These are phyloP conservation scores for Brachionus asplanchnoidis DNA, from an alignment of 1,140 invertebrate genomes.

Conservation along the genomic window DNA sequence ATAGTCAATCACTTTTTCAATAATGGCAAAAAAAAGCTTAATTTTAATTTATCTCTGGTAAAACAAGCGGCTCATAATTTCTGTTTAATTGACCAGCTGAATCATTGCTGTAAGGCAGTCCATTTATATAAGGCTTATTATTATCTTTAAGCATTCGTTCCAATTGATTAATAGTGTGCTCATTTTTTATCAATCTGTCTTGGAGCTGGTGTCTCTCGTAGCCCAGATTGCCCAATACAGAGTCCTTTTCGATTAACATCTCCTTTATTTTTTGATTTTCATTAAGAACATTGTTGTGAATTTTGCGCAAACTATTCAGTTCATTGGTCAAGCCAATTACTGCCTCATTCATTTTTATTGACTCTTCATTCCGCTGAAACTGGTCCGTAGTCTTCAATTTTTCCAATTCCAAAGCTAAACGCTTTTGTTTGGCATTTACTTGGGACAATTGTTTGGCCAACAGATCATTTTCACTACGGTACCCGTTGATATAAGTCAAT, in stretches of 20 bases:
- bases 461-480: conserved; percentile 33
- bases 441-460: conserved; percentile 37
- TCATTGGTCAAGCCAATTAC: conserved; percentile 36
- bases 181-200: conserved; percentile 40
- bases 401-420: conserved; percentile 39
- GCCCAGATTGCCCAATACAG: conserved; percentile 4
- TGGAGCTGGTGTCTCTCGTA: conserved; percentile 41
- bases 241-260: conserved; percentile 42
- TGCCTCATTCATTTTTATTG: conserved; percentile 41
- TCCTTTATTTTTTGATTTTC: conserved; percentile 42
- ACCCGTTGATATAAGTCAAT: conserved; percentile 35
- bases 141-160: conserved; percentile 38
- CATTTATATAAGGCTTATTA: conserved; percentile 25
- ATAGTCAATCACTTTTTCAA: background rate
- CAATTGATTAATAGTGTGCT: conserved; percentile 37
- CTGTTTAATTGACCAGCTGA: background rate
- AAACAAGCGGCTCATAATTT: conserved; percentile 33
- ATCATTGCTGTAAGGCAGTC: background rate
- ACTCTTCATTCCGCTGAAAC: conserved; percentile 35
- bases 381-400: conserved; percentile 27
- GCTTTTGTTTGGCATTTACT: conserved; percentile 41
- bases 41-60: conserved; percentile 36
- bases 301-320: conserved; percentile 33
- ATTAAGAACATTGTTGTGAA: conserved; percentile 19
- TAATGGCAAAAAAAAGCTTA: background rate